A percentile compares a stretch with the other conserved stretches of the same genome.
These are phyloP conservation scores for Brachypodius melanocephalos DNA, from an alignment of 2,113 vertebrate species.

Conservation along the genomic window DNA sequence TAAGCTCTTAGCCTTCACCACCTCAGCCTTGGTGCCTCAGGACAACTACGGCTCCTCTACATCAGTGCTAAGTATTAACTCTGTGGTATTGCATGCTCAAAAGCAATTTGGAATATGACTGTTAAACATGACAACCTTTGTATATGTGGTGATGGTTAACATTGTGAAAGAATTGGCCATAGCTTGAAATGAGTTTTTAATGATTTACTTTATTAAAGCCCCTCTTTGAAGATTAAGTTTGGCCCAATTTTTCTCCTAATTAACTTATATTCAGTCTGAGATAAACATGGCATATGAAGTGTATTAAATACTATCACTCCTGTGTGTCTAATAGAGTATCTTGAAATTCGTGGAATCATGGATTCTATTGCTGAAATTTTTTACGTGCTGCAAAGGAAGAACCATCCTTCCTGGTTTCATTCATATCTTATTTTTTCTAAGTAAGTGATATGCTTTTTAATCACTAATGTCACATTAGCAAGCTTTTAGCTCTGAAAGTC, in stretches of 20 bases:
- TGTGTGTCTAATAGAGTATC: neutral
- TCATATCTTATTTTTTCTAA: neutral
- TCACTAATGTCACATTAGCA: neutral
- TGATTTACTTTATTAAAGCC: neutral
- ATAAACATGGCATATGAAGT: neutral
- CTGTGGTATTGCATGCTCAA: neutral
- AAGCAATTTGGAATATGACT: neutral
- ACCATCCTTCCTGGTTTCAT: neutral
- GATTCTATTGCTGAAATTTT: neutral
- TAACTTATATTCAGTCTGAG: neutral
- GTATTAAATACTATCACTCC: neutral
- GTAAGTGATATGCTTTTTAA: neutral
- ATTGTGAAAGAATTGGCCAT: neutral
- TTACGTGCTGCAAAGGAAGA: neutral
- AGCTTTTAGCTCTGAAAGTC: neutral
- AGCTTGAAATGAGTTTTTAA: neutral
- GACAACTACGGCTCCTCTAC: too few species aligned
- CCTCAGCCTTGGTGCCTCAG: neutral
- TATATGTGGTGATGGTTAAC: neutral
- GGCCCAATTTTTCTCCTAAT: neutral
- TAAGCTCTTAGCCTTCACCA: neutral
- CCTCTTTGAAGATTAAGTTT: neutral
- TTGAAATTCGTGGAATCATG: neutral
- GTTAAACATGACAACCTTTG: neutral
- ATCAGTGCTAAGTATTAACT: neutral